Percentiles rank a stretch among this genome's conserved stretches.
Conservation (phyloP, 2,797 vertebrate species). For the Clarias pachynema region DNA sequence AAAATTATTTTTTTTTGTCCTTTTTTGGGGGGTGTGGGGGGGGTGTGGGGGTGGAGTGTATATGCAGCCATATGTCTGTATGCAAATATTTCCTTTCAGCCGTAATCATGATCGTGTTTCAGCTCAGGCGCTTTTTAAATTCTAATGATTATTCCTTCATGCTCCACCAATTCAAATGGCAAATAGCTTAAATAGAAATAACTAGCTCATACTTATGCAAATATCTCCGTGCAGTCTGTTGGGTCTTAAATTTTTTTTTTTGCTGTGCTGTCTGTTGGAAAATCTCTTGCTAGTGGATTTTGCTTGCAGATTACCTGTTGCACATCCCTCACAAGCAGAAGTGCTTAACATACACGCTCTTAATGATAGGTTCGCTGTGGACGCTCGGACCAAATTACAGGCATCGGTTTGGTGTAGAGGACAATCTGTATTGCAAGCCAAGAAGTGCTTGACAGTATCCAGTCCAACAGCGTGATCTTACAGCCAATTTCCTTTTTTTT, state of each 20-base stretch:
- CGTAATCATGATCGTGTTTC: background rate
- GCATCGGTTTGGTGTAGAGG: conserved; percentile 23
- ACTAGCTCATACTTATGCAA: conserved; percentile 19
- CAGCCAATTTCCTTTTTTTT: background rate
- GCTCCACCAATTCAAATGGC: background rate
- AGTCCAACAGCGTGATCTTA: background rate
- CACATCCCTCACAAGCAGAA: conserved; percentile 46
- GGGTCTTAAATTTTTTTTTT: conserved; percentile 44
- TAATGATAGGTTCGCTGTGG: conserved; percentile 21
- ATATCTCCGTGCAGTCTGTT: conserved; percentile 20
- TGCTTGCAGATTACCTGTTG: conserved; percentile 40
- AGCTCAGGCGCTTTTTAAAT: background rate
- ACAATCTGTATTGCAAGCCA: conserved; percentile 1
- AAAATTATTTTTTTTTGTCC: background rate
- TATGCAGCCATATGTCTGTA: background rate
- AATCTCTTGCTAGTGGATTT: conserved; percentile 50
- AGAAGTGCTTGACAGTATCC: background rate
- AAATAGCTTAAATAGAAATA: background rate
- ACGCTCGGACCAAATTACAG: conserved; percentile 35
- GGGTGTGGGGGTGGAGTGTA: too few species aligned
- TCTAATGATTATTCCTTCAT: background rate
- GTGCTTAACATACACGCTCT: conserved; percentile 34
- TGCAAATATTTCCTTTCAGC: background rate
- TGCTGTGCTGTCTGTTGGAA: conserved; percentile 43
- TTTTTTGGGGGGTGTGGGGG: background rate